These are phyloP conservation scores for Daubentonia madagascariensis DNA, from an alignment of 2,113 vertebrate species.

Conservation along the genomic window DNA sequence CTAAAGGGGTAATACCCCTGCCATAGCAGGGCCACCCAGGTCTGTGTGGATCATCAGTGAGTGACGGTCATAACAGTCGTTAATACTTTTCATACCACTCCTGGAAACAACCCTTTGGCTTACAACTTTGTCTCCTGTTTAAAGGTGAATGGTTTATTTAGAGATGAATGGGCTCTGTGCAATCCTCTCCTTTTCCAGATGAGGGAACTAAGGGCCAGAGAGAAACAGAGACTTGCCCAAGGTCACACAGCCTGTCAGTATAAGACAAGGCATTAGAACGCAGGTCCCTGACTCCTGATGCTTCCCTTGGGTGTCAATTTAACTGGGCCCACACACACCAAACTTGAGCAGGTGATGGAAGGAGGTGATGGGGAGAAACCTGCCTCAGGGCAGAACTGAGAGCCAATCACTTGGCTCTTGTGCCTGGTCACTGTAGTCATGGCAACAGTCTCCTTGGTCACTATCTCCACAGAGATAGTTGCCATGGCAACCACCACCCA, in stretches of 20 bases:
- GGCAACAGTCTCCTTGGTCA: constrained; percentile 41
- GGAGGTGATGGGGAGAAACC: neutral
- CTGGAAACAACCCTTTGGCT: neutral
- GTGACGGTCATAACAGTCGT: neutral
- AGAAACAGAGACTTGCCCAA: neutral
- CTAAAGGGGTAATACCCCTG: neutral
- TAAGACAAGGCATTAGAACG: neutral
- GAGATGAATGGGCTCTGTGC: neutral
- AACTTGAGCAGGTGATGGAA: neutral
- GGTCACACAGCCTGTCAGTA: neutral
- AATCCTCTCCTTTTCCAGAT: neutral
- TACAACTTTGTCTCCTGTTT: neutral
- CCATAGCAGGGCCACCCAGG: neutral
- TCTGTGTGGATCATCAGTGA: neutral
- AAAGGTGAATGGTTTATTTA: neutral
- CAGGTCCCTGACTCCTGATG: neutral
- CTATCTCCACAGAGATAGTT: constrained; percentile 39
- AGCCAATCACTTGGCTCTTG: constrained; percentile 15
- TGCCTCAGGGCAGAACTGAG: neutral
- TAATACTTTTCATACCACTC: neutral
- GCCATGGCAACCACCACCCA: neutral
- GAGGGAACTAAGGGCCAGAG: neutral
- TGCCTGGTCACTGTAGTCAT: neutral
- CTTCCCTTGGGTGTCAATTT: neutral
- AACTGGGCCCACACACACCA: neutral